Evolutionary conservation across 2,888 invertebrate species (phyloP).

Genomic region (Andricus curvator): DNA sequence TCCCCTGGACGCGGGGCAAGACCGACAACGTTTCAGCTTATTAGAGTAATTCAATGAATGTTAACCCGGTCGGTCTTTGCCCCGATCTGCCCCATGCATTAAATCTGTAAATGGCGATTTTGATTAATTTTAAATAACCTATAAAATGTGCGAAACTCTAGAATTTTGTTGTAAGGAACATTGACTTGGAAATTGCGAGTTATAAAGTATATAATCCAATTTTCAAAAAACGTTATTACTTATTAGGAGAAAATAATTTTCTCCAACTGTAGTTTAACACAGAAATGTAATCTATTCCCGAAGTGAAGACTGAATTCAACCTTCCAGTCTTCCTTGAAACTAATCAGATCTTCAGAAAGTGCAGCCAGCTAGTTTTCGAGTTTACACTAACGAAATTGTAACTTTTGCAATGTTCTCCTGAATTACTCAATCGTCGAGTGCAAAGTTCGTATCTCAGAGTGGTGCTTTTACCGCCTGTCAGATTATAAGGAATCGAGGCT

Average conservation of each 20-base stretch:
- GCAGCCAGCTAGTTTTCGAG: background rate
- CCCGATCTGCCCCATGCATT: too few relatives aligned
- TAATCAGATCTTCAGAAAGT: background rate
- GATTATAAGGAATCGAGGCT: background rate
- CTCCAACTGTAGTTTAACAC: background rate
- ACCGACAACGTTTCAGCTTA: too few relatives aligned
- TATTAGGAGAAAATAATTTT: background rate
- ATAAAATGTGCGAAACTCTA: too few relatives aligned
- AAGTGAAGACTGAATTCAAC: background rate
- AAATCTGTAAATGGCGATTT: too few relatives aligned
- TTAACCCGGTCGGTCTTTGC: too few relatives aligned
- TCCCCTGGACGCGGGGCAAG: too few relatives aligned
- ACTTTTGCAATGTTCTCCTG: background rate
- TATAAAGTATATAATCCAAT: background rate
- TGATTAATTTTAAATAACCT: too few relatives aligned
- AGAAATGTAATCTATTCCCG: background rate
- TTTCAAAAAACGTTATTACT: background rate
- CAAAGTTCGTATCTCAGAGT: background rate
- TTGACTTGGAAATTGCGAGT: background rate
- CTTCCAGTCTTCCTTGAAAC: background rate
- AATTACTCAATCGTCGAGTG: background rate
- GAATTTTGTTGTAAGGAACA: background rate
- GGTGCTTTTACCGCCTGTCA: slow-evolving; percentile 4
- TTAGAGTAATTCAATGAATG: too few relatives aligned
- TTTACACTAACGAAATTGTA: background rate